A percentile compares a stretch with the other conserved stretches of the same genome.
Evolutionary conservation across 2,888 invertebrate species (phyloP).

Genomic region (Lottia gigantea): DNA sequence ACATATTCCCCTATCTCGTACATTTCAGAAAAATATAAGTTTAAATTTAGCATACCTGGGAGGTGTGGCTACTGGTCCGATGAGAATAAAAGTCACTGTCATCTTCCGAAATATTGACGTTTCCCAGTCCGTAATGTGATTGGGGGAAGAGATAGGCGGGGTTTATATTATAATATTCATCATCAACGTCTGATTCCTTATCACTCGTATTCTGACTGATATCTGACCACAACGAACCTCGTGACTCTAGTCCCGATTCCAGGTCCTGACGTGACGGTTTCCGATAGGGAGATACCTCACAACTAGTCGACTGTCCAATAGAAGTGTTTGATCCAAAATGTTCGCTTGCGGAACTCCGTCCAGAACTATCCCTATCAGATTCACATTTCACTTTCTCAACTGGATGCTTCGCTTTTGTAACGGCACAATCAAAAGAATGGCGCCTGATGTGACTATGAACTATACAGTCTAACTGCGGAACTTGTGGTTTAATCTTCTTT

Average conservation of each 20-base stretch:
- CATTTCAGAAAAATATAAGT: too few species aligned
- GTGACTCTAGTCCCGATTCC: conserved; percentile 7
- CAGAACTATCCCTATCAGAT: conserved; percentile 1
- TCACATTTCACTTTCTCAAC: conserved; percentile 17
- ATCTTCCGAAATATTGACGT: conserved; percentile 20
- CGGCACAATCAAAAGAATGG: conserved; percentile 25
- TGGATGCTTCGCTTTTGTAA: conserved; percentile 13
- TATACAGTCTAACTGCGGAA: neutral
- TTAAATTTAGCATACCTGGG: neutral
- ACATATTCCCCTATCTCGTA: too few species aligned
- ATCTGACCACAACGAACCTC: conserved; percentile 26
- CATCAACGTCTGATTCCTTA: conserved; percentile 26
- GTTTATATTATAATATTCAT: conserved; percentile 21
- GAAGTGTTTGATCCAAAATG: conserved; percentile 7
- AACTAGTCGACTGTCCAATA: conserved; percentile 24
- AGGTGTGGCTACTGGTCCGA: conserved; percentile 11
- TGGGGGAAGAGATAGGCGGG: conserved; percentile 24
- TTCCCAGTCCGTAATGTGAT: conserved; percentile 20
- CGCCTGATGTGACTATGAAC: conserved; percentile 19
- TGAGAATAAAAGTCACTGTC: conserved; percentile 15
- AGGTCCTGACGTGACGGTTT: neutral
- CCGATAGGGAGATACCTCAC: conserved; percentile 20
- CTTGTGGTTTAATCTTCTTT: neutral
- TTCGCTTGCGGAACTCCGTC: neutral
- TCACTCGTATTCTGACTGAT: conserved; percentile 29